Evolutionary conservation across 2,888 invertebrate genomes (phyloP), one percentile per base, ranked within the genome.

Genomic region (Polydrusus cervinus): DNA sequence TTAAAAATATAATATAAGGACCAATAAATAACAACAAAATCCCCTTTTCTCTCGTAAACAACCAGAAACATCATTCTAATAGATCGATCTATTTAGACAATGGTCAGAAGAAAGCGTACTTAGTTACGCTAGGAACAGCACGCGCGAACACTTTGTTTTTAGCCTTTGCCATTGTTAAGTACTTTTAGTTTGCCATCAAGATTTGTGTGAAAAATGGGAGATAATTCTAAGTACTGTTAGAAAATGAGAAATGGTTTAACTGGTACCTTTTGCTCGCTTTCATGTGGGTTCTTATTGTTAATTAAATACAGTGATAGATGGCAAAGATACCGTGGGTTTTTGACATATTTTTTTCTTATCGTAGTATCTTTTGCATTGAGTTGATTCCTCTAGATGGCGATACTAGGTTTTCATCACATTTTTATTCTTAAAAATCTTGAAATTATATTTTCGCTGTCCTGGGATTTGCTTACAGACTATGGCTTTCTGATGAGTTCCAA

Each of bases 91-190:
- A 13, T 55, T 68, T 57, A 72, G 66, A 72, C 71, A 72, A 72
- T 72, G 57, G 60, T 45, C 65, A 16, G 65, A 65, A 34, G 71
- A 71, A 71, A 66, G 71, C 57, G 38, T 72, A 64, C 45, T 72
- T 72, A 72, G 66, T 66, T 66, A 72, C 71, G 71, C 71, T 72
- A 72, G 25, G 38, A 9, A 16, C 71, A 72, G 71, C 71, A 72
- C 71, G 71, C 65, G 71, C 71, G 57, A 34, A 65, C 65, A 65
- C 65, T 60, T 72, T 66, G 66, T 72, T 53, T 72, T 72, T 66
- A 55, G n/a, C 53, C 51, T 55, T 47, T 45, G 45, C 71, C 71
- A 72, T 72, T 72, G 71, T 72, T 72, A 66, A 57, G 47, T 40
- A 66, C 49, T 65, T 40, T 60, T 68, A 57, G 45, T n/a, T 67